Evolutionary conservation across 2,888 invertebrate genomes (phyloP).

Genomic region (Rhimphoctona megacephalus): DNA sequence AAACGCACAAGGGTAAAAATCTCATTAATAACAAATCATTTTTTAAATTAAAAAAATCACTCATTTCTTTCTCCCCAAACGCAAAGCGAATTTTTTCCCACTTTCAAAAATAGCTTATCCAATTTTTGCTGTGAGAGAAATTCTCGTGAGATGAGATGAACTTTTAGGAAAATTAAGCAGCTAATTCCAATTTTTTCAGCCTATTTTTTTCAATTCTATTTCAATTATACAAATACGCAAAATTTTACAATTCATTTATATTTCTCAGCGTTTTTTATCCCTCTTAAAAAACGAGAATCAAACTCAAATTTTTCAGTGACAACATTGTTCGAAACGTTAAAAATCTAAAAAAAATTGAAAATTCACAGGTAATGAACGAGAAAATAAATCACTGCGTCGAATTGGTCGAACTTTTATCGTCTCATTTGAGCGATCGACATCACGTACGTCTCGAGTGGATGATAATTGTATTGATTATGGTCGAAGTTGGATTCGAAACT

Average conservation of each 20-base stretch:
- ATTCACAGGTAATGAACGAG: constrained; percentile 94
- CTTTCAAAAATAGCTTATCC: neutral
- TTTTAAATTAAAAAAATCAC: neutral
- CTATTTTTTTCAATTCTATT: too few species aligned
- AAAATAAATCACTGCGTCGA: constrained; percentile 98
- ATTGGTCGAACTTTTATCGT: constrained; percentile 94
- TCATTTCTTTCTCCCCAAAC: neutral
- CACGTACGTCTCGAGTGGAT: constrained; percentile 98
- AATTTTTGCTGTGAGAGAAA: neutral
- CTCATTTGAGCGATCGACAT: constrained; percentile 96
- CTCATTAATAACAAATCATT: neutral
- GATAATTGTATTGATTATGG: constrained; percentile 97
- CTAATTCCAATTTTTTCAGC: too few species aligned
- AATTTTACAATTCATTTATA: too few species aligned
- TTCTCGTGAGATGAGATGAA: neutral
- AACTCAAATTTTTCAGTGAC: neutral
- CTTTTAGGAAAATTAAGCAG: neutral
- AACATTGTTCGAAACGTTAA: neutral
- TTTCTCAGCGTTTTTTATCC: too few species aligned
- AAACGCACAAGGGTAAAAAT: constrained; percentile 91
- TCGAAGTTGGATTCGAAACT: constrained; percentile 95
- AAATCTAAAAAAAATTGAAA: neutral
- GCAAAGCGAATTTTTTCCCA: neutral
- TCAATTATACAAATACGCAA: too few species aligned
- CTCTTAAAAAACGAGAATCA: too few species aligned